A percentile compares a stretch with the other conserved stretches of the same genome.
phyloP scores from a whole-genome alignment of 92 coral and sea anemone species.

The Phymanthus crucifer region DNA sequence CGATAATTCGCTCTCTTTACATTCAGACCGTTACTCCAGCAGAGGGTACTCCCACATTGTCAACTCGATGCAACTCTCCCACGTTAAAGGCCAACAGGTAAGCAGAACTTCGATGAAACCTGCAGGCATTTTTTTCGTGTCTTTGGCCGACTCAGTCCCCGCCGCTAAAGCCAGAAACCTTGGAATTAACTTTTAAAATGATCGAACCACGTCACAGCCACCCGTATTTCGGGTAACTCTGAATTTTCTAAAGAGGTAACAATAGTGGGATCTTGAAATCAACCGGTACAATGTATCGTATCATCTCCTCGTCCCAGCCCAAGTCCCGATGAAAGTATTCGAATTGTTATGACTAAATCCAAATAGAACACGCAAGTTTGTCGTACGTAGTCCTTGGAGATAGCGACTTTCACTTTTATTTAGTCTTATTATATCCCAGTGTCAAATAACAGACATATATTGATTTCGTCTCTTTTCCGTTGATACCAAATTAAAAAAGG shows the following conservation, averaged over 20 bases:
- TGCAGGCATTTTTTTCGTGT: neutral
- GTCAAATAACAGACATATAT: slow-evolving; percentile 13
- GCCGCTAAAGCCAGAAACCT: neutral
- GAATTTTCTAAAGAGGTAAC: neutral
- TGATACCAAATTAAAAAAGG: slow-evolving; percentile 17
- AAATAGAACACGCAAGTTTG: neutral
- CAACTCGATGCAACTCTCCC: slow-evolving; percentile 19
- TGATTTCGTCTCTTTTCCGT: slow-evolving; percentile 22
- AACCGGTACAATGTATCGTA: neutral
- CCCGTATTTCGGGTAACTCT: neutral
- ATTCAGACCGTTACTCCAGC: slow-evolving; percentile 17
- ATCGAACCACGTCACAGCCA: slow-evolving; percentile 2
- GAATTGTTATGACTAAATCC: slow-evolving; percentile 5
- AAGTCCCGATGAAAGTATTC: slow-evolving; percentile 6
- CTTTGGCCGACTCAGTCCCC: slow-evolving; percentile 2
- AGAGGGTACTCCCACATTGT: slow-evolving; percentile 15
- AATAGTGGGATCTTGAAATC: neutral
- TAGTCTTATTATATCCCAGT: slow-evolving; percentile 15
- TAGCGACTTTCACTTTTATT: slow-evolving; percentile 15
- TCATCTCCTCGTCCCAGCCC: slow-evolving; percentile 2
- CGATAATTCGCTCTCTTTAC: slow-evolving; percentile 18
- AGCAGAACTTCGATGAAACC: neutral
- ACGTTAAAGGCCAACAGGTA: slow-evolving; percentile 24
- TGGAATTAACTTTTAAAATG: neutral
- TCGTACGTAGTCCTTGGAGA: slow-evolving; percentile 15